Base-by-base conservation (phyloP, 2,113 vertebrate genomes). In the Lucifuga dentata region DNA sequence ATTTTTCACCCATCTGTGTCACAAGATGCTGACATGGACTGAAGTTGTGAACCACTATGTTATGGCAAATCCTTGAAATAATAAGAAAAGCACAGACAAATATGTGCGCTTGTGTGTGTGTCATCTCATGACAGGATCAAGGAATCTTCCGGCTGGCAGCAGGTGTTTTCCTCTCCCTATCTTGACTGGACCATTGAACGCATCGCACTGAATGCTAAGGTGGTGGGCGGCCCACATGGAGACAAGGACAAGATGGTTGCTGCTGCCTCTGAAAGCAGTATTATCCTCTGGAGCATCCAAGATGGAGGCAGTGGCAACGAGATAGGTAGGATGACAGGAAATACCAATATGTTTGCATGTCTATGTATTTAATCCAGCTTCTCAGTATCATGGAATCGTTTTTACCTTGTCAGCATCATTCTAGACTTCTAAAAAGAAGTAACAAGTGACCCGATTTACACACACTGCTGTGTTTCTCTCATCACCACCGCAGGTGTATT, bases 171-270 rank as follows among this genome's bases (percentile, higher is more conserved):
- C 0, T 98, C 96, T 65, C 97, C 97, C 0, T 97, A 96, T 26
- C 86, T 99, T 59, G 95, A 98, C 56, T 96, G 95, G 95, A 94
- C 94, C 21, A 97, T 99, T 26, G 97, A 99, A 60, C 92, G 96
- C 23, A 95, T 99, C 5, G 97, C 97, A 6, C 91, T 99, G 1
- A 99, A 99, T n/a, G 97, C 97, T 0, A 99, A 99, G 75, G 96
- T 99, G 63, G 97, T 99, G 15, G 97, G 97, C 2, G 97, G 97
- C 33, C 96, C 97, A 17, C 96, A 98, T 35, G 97, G 97, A 45
- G 97, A 99, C 90, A 99, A 98, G 83, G 97, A 99, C 89, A 98
- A 99, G 80, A 99, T 99, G 97, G 96, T 99, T 41, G 97, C 97
- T 0, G 95, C 96, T 0, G 96, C 97, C 24, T 98, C 97, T 0